Percentiles rank a stretch among this genome's conserved stretches.
These are phyloP conservation scores for Elysia crispata DNA, from an alignment of 2,888 invertebrate genomes.

Conservation along the genomic window DNA sequence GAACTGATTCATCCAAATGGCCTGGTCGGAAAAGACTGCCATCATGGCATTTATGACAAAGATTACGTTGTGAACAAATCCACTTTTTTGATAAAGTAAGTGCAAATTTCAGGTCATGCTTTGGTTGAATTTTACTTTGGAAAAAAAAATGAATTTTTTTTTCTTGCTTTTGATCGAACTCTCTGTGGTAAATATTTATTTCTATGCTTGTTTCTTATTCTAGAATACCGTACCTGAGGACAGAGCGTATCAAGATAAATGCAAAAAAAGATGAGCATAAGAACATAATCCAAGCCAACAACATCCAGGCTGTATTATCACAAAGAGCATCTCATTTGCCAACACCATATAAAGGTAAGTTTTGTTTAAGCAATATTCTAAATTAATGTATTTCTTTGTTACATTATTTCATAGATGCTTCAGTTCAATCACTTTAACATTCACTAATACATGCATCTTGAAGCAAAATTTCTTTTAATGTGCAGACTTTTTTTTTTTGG, in stretches of 20 bases:
- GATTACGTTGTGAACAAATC: constrained; percentile 45
- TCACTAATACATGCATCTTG: too few species aligned
- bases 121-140: too few species aligned
- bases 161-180: too few species aligned
- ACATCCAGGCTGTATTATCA: constrained; percentile 34
- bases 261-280: constrained; percentile 47
- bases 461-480: too few species aligned
- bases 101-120: not conserved
- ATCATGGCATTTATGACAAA: constrained; percentile 48
- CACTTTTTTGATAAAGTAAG: constrained; percentile 40
- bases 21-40: constrained; percentile 48
- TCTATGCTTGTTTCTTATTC: not conserved
- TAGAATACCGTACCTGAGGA: constrained; percentile 53
- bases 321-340: constrained; percentile 42
- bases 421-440: not conserved
- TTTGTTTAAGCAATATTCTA: too few species aligned
- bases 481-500: not conserved
- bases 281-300: not conserved
- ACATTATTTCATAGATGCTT: too few species aligned
- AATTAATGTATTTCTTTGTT: too few species aligned
- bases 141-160: too few species aligned
- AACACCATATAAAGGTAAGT: constrained; percentile 44
- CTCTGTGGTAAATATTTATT: not conserved
- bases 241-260: constrained; percentile 49
- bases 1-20: constrained; percentile 53